These are phyloP conservation scores for Epirrhoe alternata DNA, from an alignment of 2,888 invertebrate genomes.

Conservation along the genomic window DNA sequence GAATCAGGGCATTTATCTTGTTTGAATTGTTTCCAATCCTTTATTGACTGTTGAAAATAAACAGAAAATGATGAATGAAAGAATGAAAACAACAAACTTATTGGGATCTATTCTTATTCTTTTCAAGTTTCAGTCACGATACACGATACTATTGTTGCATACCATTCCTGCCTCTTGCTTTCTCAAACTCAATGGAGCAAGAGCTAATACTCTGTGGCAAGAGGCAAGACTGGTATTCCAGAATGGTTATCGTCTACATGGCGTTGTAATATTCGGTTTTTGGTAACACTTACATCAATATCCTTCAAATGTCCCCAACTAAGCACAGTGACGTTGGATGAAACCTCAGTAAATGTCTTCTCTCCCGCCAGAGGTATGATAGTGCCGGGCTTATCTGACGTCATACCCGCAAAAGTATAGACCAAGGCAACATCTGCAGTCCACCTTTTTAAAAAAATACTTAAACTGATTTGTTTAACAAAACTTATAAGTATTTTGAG, in stretches of 20 bases:
- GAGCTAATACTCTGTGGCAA: no score
- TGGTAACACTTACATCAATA: slow-evolving; percentile 18
- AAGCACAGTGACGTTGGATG: slow-evolving; percentile 60
- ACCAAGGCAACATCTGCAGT: slow-evolving; percentile 64
- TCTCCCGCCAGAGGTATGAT: slow-evolving; percentile 57
- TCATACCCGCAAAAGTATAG: slow-evolving; percentile 67
- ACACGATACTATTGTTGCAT: no score
- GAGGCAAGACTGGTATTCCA: no score
- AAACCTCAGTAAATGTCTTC: slow-evolving; percentile 49
- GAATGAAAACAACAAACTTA: no score
- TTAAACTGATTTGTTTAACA: no score
- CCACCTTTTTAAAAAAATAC: slow-evolving; percentile 43
- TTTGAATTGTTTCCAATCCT: neutral
- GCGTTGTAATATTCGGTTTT: no score
- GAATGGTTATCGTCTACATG: no score
- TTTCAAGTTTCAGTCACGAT: neutral
- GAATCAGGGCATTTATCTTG: slow-evolving; percentile 8
- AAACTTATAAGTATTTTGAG: no score
- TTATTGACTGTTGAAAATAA: neutral
- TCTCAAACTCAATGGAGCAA: no score
- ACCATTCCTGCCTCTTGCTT: no score
- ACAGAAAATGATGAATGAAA: neutral
- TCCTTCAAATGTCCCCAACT: slow-evolving; percentile 60
- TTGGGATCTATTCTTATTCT: no score
- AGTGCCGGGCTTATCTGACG: slow-evolving; percentile 62